Base-by-base conservation (phyloP, 2,113 vertebrate species). In the Gracilinanus agilis region DNA sequence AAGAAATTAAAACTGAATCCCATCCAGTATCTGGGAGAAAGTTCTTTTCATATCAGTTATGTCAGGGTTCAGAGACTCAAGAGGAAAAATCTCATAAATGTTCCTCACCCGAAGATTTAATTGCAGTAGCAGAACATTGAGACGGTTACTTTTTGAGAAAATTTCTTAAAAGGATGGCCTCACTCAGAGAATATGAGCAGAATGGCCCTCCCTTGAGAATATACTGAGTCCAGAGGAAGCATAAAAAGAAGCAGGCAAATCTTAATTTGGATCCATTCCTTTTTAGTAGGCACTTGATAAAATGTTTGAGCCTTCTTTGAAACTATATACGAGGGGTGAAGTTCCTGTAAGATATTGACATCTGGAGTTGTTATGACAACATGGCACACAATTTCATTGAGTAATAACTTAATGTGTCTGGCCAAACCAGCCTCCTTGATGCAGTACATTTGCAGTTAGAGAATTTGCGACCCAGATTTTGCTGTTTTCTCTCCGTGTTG, bases 1-100 rank as follows among this genome's bases (percentile, higher is more conserved):
- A 16, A 21, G 34, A 67, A 67, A 67, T 40, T 40, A 83, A 83
- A 40, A 19, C 67, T 40, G 67, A 83, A 40, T 75, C 67, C 16
- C 16, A 83, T 83, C 11, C n/a, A 13, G 12, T 75, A 16, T 3
- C 58, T 16, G 27, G 10, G 27, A 83, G 67, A 83, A 83, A 83
- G 34, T 16, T 67, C 29, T 83, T 6, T 11, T 83, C 75, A 49
- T 25, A 0, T 91, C 8, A 27, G 53, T 13, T 49, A 58, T 75
- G 12, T 90, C n/a, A 89, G 8, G 24, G n/a, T n/a, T 92, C 54
- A 95, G n/a, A 40, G 92, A 54, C 92, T 92, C 2, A 93, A 55
- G 55, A 93, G 67, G 16, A 75, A 75, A 75, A 75, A 21, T n/a
- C 67, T 75, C n/a, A 34, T 24, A 75, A 2, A 75, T 75, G 34